Percentiles rank a stretch among this genome's conserved stretches.
These are phyloP conservation scores for Diabrotica undecimpunctata DNA, from an alignment of 1,140 invertebrate genomes.

Conservation along the genomic window DNA sequence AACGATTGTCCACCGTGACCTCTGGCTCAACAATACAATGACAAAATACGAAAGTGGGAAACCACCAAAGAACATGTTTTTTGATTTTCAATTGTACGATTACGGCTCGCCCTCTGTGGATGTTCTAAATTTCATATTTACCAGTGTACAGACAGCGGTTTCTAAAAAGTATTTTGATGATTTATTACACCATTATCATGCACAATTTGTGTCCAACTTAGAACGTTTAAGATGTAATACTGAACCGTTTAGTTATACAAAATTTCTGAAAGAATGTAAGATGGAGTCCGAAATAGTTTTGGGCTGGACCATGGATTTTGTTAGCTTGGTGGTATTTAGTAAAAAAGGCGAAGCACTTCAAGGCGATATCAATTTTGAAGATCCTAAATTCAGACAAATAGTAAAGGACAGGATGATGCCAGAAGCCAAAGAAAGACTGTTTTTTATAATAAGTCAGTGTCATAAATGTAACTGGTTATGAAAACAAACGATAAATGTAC, in stretches of 20 bases:
- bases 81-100: constrained; percentile 60
- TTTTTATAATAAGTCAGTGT: neutral
- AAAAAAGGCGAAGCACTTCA: neutral
- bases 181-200: constrained; percentile 52
- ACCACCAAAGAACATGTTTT: constrained; percentile 53
- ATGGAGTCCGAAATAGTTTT: neutral
- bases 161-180: constrained; percentile 48
- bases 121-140: constrained; percentile 56
- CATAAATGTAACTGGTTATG: neutral
- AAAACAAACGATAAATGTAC: too few species aligned
- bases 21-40: constrained; percentile 63
- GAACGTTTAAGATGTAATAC: constrained; percentile 15
- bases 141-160: constrained; percentile 49
- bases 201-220: constrained; percentile 44
- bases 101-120: constrained; percentile 54
- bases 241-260: constrained; percentile 16
- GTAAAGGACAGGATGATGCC: neutral
- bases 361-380: neutral
- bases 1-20: constrained; percentile 55
- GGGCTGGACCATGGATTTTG: neutral
- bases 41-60: constrained; percentile 30
- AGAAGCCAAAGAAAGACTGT: neutral
- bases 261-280: constrained; percentile 20
- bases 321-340: neutral
- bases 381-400: neutral